Base-by-base conservation (phyloP, 2,888 invertebrate genomes). In the Charanyca ferruginea region DNA sequence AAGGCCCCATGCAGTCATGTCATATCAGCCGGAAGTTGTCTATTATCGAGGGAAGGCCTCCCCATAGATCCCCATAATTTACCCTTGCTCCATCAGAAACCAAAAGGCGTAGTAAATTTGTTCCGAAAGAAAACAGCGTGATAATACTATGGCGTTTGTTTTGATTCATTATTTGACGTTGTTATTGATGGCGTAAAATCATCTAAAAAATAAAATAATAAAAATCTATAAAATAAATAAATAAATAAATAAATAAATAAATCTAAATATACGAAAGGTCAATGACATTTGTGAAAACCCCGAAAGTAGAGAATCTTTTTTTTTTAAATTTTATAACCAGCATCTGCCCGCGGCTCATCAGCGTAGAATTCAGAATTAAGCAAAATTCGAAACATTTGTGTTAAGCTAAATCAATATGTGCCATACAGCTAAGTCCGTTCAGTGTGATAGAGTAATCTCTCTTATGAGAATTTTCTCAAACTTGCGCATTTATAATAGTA, bases 1-100 rank as follows among this genome's bases (percentile, higher is more conserved):
- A 73, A 76, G 62, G 25, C 42, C 35, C 62, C 73, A 73, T 73
- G 53, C 54, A 73, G 52, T 42, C 66, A 76, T 35, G 70, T 70
- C 62, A 70, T 70, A 73, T 73, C 76, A 42, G 58, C 20, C 71
- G 62, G 75, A 73, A 73, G 48, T 20, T 41, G 58, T 54, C 54
- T 76, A 59, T 70, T 63, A 76, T 70, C 28, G 23, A 42, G 28
- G 45, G 16, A 58, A 54, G 49, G 41, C 48, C 28, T 60, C 74
- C 47, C 58, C 45, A 76, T 73, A 76, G 61, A 48, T 53, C 22
- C 58, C 71, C 58, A 76, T 76, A 76, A 55, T 23, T 76, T 63
- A 54, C 54, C 49, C 47, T 44, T 25, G 42, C 54, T 54, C 28
- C n/a, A 62, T 62, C 25, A 59, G 54, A 38, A 45, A 54, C 42